These are phyloP conservation scores for Oophaga pumilio DNA, from an alignment of 2,113 vertebrate species.

Conservation along the genomic window DNA sequence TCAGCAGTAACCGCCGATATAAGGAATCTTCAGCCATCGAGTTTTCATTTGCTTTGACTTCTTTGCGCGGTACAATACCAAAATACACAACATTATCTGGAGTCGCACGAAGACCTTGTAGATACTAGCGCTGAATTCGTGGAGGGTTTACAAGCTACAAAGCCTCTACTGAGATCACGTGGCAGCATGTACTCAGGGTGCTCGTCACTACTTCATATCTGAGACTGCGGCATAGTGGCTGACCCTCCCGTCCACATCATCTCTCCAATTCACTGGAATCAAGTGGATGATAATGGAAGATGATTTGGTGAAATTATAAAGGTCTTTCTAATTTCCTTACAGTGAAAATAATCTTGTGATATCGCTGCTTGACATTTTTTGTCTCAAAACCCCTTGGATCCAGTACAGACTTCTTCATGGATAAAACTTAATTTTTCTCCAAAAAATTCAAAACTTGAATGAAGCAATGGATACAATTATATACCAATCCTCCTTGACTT, in stretches of 20 bases:
- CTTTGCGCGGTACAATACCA: not conserved
- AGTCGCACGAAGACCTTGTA: not conserved
- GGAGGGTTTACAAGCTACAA: not conserved
- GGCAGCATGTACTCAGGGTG: not conserved
- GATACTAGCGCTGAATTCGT: not conserved
- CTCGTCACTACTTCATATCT: not conserved
- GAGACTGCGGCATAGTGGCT: not conserved
- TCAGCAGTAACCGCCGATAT: not conserved
- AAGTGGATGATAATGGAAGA: no score
- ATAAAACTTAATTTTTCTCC: no score
- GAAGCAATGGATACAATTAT: no score
- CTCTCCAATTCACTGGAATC: not conserved
- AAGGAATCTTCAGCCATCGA: not conserved
- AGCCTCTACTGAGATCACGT: not conserved
- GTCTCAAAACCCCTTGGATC: no score
- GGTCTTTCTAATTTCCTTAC: no score
- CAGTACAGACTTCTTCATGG: no score
- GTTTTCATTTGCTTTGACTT: conserved; percentile 11
- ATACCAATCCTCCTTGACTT: no score
- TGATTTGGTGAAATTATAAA: no score
- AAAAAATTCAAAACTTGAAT: no score
- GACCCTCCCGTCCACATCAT: not conserved
- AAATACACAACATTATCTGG: not conserved
- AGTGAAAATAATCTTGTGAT: no score
- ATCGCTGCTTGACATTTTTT: no score